Conservation (phyloP, 1,140 invertebrate genomes). For the Heterodera carotae region DNA sequence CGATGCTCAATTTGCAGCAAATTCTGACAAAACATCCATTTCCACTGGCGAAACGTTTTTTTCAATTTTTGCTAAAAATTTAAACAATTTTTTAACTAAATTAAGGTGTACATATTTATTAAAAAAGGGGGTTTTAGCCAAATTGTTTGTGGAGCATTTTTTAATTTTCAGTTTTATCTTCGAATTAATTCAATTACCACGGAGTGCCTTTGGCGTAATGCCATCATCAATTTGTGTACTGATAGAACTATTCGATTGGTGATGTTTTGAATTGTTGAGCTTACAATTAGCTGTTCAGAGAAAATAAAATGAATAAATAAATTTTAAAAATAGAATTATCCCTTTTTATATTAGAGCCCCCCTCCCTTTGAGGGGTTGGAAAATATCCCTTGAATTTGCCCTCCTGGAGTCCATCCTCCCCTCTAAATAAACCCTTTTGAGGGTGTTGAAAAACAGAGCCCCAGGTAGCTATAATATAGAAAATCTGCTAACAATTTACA, state of each 20-base stretch:
- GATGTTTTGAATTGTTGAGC: neutral
- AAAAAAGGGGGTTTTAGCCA: too few species aligned
- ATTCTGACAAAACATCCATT: neutral
- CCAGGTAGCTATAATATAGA: too few species aligned
- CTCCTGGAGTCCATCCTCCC: too few species aligned
- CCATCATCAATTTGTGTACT: neutral
- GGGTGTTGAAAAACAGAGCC: too few species aligned
- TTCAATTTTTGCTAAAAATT: conserved; percentile 12
- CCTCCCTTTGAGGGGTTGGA: too few species aligned
- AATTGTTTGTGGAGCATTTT: neutral
- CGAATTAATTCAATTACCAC: neutral
- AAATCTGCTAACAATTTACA: too few species aligned
- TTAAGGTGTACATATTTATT: too few species aligned
- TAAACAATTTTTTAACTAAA: too few species aligned
- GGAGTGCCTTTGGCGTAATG: neutral
- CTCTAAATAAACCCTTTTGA: too few species aligned
- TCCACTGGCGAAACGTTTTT: neutral
- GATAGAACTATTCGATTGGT: neutral
- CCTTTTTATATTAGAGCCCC: too few species aligned
- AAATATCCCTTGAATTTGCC: too few species aligned
- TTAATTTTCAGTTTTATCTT: too few species aligned
- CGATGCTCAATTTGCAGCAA: neutral
- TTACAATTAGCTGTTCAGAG: neutral
- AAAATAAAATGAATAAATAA: neutral
- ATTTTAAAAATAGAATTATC: neutral